phyloP scores from a whole-genome alignment of 1,140 invertebrate genomes.

The Macrotrachela quadricornifera region DNA sequence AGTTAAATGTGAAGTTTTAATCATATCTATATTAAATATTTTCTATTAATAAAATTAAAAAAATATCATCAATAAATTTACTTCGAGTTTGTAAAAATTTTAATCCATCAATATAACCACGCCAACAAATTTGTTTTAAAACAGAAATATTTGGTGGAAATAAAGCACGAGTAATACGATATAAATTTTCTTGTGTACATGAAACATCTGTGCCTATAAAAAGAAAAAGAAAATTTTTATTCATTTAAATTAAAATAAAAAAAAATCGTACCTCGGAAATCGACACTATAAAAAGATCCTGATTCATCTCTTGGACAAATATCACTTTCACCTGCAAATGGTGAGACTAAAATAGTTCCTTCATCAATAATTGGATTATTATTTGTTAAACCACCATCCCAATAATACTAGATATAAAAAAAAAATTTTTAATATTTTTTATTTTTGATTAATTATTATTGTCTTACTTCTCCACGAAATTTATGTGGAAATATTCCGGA shows the following conservation, averaged over 20 bases:
- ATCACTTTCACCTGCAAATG: slow-evolving; percentile 89
- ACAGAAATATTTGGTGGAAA: slow-evolving; percentile 6
- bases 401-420: slow-evolving; percentile 42
- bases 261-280: background rate
- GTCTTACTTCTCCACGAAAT: slow-evolving; percentile 51
- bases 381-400: slow-evolving; percentile 87
- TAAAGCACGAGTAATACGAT: slow-evolving; percentile 1
- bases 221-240: no score
- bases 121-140: slow-evolving; percentile 4
- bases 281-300: background rate
- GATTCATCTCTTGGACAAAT: slow-evolving; percentile 54
- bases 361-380: slow-evolving; percentile 79
- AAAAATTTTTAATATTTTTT: slow-evolving; percentile 3
- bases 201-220: slow-evolving; percentile 1
- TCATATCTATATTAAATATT: no score
- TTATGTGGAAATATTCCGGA: slow-evolving; percentile 73
- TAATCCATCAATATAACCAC: slow-evolving; percentile 7
- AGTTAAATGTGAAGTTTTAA: no score
- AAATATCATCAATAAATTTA: background rate
- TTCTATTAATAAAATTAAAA: no score
- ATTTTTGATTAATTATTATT: no score
- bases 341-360: slow-evolving; percentile 84
- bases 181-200: slow-evolving; percentile 6
- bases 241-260: no score
- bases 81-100: slow-evolving; percentile 6